A percentile compares a stretch with the other conserved stretches of the same genome.
These are phyloP conservation scores for Oscheius sp. DNA, from an alignment of 1,140 invertebrate species.

Conservation along the genomic window DNA sequence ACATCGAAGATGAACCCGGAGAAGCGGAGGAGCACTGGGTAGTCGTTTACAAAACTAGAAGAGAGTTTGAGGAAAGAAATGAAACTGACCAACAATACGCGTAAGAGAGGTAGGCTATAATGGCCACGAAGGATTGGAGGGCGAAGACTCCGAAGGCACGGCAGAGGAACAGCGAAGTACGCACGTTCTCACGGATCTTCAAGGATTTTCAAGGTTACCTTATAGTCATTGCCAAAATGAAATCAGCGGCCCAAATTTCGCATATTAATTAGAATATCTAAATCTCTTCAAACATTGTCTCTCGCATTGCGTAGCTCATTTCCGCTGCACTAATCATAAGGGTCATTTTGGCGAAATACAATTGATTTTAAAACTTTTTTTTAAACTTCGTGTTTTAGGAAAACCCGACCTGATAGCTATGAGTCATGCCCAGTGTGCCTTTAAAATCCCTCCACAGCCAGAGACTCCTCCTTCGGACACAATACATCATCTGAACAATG, in stretches of 20 bases:
- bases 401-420: neutral
- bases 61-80: too few relatives aligned
- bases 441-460: neutral
- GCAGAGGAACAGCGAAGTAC: neutral
- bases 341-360: too few relatives aligned
- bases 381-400: too few relatives aligned
- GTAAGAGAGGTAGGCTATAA: neutral
- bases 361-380: too few relatives aligned
- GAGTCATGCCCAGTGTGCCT: neutral
- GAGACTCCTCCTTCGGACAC: neutral
- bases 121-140: neutral
- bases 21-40: neutral
- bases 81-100: too few relatives aligned
- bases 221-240: too few relatives aligned
- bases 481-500: neutral
- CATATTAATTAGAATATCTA: too few relatives aligned
- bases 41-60: neutral
- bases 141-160: neutral
- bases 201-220: too few relatives aligned
- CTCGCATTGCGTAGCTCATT: too few relatives aligned
- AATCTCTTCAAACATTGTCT: too few relatives aligned
- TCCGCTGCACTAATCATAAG: too few relatives aligned
- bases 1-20: neutral
- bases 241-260: too few relatives aligned
- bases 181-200: neutral